Conservation (phyloP, 30 jellyfish, hydroid and myxozoan species). For the Hydractinia echinata region DNA sequence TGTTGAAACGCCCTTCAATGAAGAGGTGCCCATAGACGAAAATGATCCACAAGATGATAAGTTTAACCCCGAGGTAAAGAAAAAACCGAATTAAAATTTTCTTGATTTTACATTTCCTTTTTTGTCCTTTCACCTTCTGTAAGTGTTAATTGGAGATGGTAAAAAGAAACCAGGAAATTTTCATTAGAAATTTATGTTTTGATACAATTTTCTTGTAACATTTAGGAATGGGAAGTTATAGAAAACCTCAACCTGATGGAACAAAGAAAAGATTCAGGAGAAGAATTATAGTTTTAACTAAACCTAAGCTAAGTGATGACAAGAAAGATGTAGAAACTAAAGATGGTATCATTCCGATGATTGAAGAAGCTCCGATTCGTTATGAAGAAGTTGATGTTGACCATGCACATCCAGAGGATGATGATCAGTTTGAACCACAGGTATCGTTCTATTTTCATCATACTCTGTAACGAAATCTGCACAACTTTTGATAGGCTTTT, state of each 20-base stretch:
- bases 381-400: slow-evolving; percentile 29
- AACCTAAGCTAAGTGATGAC: too few species aligned
- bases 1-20: background rate
- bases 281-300: slow-evolving; percentile 36
- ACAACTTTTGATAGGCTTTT: too few species aligned
- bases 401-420: slow-evolving; percentile 30
- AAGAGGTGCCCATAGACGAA: background rate
- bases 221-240: slow-evolving; percentile 28
- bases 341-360: background rate
- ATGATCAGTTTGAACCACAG: too few species aligned
- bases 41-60: background rate
- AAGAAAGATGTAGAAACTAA: background rate
- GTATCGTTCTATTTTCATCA: too few species aligned
- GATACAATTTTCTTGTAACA: too few species aligned
- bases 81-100: background rate
- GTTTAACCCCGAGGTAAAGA: background rate
- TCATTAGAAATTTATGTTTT: too few species aligned
- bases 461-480: too few species aligned
- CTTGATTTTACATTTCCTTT: background rate
- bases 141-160: background rate
- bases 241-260: slow-evolving; percentile 62
- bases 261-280: slow-evolving; percentile 55
- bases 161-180: too few species aligned
- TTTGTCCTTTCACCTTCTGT: background rate
- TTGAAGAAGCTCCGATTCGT: background rate